Conservation (phyloP, 2,888 invertebrate genomes). For the Zhuqinia jingwanae region DNA sequence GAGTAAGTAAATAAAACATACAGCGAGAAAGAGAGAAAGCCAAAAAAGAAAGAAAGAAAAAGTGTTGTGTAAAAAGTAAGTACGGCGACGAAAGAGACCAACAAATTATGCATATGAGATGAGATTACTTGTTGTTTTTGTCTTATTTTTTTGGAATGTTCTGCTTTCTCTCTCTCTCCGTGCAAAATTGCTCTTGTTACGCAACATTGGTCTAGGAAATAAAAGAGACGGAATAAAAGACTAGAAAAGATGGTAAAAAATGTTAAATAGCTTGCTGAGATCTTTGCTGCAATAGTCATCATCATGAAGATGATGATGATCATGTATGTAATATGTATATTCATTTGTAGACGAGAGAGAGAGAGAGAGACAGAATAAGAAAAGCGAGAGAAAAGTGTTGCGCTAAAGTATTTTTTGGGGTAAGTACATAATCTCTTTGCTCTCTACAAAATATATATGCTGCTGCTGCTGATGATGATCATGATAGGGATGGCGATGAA, state of each 20-base stretch:
- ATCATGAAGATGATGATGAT: neutral
- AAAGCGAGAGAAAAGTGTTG: neutral
- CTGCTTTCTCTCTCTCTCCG: no score
- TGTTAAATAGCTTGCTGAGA: neutral
- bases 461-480: neutral
- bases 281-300: neutral
- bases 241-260: conserved; percentile 14
- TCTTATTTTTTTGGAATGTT: conserved; percentile 26
- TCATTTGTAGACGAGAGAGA: neutral
- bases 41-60: neutral
- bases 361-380: no score
- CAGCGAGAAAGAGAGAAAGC: conserved; percentile 28
- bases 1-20: conserved; percentile 25
- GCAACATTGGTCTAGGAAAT: neutral
- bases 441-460: neutral
- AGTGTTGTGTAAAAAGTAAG: neutral
- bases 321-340: neutral
- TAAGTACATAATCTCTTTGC: neutral
- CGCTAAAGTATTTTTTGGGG: conserved; percentile 11
- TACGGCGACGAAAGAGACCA: neutral
- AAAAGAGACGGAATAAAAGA: neutral
- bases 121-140: conserved; percentile 38
- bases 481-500: no score
- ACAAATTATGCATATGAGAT: conserved; percentile 21
- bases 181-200: no score